Conservation (phyloP, 1,140 invertebrate species). For the Aradophagus sp. region DNA sequence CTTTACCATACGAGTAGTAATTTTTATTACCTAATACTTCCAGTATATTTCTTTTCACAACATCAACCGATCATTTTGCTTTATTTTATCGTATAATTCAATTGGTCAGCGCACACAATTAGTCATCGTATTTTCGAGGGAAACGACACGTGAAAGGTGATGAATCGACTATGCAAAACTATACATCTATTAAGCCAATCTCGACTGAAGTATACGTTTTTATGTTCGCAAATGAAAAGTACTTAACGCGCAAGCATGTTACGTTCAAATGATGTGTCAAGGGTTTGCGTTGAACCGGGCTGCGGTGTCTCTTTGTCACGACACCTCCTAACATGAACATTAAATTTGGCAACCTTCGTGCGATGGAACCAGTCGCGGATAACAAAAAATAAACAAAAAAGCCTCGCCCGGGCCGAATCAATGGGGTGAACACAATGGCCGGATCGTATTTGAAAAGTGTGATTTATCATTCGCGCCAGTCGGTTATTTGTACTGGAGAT, state of each 20-base stretch:
- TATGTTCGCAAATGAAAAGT: slow-evolving; percentile 22
- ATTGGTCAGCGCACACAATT: no score
- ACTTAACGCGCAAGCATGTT: slow-evolving; percentile 35
- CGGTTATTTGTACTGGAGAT: slow-evolving; percentile 72
- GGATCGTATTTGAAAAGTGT: slow-evolving; percentile 71
- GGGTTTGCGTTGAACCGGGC: slow-evolving; percentile 20
- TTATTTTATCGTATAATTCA: no score
- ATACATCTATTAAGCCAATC: slow-evolving; percentile 1
- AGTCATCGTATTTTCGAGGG: no score
- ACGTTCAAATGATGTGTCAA: slow-evolving; percentile 40
- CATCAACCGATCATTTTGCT: no score
- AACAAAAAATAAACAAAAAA: slow-evolving; percentile 53
- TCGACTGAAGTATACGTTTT: slow-evolving; percentile 9
- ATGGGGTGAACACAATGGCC: slow-evolving; percentile 70
- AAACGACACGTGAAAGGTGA: no score
- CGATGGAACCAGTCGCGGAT: slow-evolving; percentile 61
- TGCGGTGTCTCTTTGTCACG: slow-evolving; percentile 46
- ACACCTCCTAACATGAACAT: slow-evolving; percentile 51
- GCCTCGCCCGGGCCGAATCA: slow-evolving; percentile 57
- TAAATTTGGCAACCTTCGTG: slow-evolving; percentile 56
- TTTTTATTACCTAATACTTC: no score
- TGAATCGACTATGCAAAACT: no score
- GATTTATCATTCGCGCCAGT: slow-evolving; percentile 73
- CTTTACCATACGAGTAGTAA: no score
- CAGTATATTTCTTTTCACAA: no score